Conservation (phyloP, 2,113 vertebrate genomes). For the Myiozetetes cayanensis region DNA sequence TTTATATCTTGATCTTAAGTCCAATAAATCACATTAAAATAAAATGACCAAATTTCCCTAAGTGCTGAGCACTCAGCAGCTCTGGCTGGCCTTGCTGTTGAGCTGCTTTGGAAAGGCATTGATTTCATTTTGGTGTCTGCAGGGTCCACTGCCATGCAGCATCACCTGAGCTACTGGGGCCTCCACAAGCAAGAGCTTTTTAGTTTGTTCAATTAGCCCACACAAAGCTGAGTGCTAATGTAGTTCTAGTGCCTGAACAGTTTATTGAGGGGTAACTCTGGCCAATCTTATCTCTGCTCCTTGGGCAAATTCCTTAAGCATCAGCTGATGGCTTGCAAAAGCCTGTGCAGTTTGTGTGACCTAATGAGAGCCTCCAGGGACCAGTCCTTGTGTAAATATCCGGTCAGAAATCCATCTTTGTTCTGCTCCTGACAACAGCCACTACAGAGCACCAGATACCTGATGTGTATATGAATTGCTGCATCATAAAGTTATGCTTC, state of each 20-base stretch:
- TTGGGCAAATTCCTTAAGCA: background rate
- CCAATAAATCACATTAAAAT: conserved; percentile 39
- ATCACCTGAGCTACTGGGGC: background rate
- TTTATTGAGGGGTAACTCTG: background rate
- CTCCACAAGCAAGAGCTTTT: background rate
- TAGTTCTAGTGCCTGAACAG: background rate
- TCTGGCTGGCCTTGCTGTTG: background rate
- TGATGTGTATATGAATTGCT: accelerated
- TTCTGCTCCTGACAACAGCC: background rate
- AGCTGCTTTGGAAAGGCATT: background rate
- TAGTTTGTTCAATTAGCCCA: background rate
- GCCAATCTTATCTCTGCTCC: background rate
- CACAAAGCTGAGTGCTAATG: background rate
- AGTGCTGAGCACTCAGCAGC: background rate
- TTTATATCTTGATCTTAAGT: conserved; percentile 25
- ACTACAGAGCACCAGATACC: background rate
- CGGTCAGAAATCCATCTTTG: background rate
- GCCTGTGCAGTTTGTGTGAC: background rate
- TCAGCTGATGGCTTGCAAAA: background rate
- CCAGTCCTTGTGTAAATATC: background rate
- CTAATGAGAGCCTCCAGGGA: background rate
- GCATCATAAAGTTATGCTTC: background rate
- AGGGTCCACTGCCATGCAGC: background rate
- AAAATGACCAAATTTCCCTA: conserved; percentile 23
- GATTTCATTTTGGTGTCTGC: background rate